Percentiles rank a stretch among this genome's conserved stretches.
Evolutionary conservation across 2,888 invertebrate species (phyloP).

Genomic region (Lottia gigantea): DNA sequence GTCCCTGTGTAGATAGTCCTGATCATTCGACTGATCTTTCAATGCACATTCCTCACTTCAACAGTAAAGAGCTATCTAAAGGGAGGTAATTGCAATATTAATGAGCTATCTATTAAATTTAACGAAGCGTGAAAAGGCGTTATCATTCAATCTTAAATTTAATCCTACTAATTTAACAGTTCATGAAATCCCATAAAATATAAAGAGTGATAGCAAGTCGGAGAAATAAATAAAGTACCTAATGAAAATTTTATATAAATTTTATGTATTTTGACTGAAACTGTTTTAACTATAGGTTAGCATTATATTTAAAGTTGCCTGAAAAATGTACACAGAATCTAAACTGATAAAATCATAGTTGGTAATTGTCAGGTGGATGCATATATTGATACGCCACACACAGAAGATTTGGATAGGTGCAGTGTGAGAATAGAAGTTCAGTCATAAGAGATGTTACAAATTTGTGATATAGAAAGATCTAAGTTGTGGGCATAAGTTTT

Average conservation of each 20-base stretch:
- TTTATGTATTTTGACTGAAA: neutral
- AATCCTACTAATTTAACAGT: slow-evolving; percentile 10
- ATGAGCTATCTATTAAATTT: slow-evolving; percentile 11
- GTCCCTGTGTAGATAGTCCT: too few relatives aligned
- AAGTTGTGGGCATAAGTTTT: too few relatives aligned
- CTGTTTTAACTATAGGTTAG: neutral
- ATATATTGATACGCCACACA: too few relatives aligned
- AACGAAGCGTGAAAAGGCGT: slow-evolving; percentile 10
- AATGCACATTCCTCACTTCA: neutral
- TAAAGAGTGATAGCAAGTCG: neutral
- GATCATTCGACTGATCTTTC: too few relatives aligned
- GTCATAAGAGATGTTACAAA: too few relatives aligned
- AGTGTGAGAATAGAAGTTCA: too few relatives aligned
- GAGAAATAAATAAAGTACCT: neutral
- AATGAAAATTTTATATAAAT: neutral
- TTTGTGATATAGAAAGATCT: too few relatives aligned
- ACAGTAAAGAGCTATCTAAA: slow-evolving; percentile 1
- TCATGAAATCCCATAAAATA: neutral
- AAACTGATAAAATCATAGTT: too few relatives aligned
- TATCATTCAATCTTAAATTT: slow-evolving; percentile 7
- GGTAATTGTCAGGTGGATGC: too few relatives aligned
- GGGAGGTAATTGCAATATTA: slow-evolving; percentile 9
- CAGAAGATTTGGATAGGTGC: too few relatives aligned
- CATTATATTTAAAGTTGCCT: too few relatives aligned
- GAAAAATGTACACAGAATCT: too few relatives aligned